A percentile compares a stretch with the other conserved stretches of the same genome.
phyloP scores from a whole-genome alignment of 64 coral and sea anemone genomes.

The Montipora sp. region DNA sequence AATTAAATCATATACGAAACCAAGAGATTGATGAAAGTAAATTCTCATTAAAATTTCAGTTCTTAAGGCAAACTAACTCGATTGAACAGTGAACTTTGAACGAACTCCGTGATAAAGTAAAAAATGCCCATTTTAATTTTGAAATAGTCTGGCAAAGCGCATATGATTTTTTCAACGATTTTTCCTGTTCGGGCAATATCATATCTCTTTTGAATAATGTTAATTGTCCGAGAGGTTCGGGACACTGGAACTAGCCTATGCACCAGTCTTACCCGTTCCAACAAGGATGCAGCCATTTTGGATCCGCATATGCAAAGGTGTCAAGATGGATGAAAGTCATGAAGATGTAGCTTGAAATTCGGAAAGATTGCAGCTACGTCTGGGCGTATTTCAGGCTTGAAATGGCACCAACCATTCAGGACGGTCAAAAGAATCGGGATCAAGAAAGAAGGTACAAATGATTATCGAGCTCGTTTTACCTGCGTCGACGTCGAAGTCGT shows the following conservation, averaged over 20 bases:
- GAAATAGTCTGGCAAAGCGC: too few species aligned
- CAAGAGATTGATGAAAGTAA: too few species aligned
- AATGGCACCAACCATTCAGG: constrained; percentile 52
- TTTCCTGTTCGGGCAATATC: too few species aligned
- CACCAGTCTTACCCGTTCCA: constrained; percentile 21
- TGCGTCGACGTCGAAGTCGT: neutral
- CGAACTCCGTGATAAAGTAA: too few species aligned
- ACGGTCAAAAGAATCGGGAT: constrained; percentile 36
- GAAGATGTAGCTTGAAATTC: neutral
- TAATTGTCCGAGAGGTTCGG: too few species aligned
- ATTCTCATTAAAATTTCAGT: too few species aligned
- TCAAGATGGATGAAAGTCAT: neutral
- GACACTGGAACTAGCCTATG: neutral
- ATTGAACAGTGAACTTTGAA: too few species aligned
- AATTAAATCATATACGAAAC: too few species aligned
- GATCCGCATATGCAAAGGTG: neutral
- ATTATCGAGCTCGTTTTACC: neutral
- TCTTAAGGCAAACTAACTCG: too few species aligned
- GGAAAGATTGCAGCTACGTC: neutral
- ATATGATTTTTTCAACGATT: too few species aligned
- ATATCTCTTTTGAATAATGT: too few species aligned
- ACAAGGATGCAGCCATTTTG: neutral
- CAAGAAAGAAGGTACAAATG: constrained; percentile 9
- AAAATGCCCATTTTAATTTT: too few species aligned
- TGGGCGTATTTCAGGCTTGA: neutral